A percentile compares a stretch with the other conserved stretches of the same genome.
Conservation (phyloP, 2,797 vertebrate species). For the Paguma larvata region DNA sequence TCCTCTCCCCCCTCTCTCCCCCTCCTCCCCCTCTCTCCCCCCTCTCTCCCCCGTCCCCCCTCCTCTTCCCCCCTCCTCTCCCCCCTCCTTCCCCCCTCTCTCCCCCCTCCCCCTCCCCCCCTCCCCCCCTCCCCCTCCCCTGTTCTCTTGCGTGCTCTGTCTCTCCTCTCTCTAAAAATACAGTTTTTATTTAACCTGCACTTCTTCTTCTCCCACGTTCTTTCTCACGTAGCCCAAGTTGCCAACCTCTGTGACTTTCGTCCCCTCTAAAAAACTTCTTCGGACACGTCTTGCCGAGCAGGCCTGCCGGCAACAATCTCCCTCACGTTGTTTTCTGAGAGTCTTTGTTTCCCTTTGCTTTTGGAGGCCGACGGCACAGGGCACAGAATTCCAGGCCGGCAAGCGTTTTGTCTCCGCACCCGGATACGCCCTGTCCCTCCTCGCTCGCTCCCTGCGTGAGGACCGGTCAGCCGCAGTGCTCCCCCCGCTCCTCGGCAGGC, state of each 20-base stretch:
- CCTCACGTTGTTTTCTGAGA: background rate
- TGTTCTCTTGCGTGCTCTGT: background rate
- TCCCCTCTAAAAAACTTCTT: background rate
- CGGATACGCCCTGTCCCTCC: background rate
- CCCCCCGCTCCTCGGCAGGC: too few relatives aligned
- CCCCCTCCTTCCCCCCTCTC: background rate
- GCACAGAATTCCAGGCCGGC: background rate
- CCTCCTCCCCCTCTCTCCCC: background rate
- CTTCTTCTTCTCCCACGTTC: background rate
- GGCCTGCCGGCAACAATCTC: background rate
- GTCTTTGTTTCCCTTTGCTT: background rate
- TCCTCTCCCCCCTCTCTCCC: background rate
- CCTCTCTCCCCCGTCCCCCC: too few relatives aligned
- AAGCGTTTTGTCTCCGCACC: background rate
- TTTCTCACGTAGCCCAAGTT: background rate
- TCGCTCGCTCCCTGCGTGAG: background rate
- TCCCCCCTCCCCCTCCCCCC: background rate
- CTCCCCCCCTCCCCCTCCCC: too few relatives aligned
- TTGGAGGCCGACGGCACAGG: background rate
- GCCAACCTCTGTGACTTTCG: background rate
- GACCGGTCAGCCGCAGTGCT: background rate
- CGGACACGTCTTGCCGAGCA: background rate
- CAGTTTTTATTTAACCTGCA: too few relatives aligned
- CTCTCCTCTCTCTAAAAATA: background rate
- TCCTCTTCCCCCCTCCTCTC: too few relatives aligned